Base-by-base conservation (phyloP, 2,113 vertebrate genomes). In the Oncorhynchus masou region DNA sequence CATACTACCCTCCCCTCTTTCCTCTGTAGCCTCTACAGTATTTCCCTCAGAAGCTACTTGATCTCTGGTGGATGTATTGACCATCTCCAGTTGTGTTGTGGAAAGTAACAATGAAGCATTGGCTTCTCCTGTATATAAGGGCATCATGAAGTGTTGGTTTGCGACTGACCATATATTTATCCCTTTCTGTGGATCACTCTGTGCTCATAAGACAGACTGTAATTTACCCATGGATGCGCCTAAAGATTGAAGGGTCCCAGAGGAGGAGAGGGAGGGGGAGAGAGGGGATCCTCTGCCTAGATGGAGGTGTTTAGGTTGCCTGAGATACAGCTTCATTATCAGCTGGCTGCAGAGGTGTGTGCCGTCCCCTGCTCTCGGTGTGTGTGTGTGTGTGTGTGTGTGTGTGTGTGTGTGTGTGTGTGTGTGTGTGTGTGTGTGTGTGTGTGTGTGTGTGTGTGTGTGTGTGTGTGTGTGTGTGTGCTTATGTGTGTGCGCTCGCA, bases 261-360 rank as follows among this genome's bases (percentile, higher is more conserved):
- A 70, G 51, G 22, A 60, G 29, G 66, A 54, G 34, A 69, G 73
- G 68, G 54, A 51, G 31, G 62, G 5, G 39, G 13, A 27, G 73
- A 20, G 73, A 22, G 20, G 78, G 82, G 51, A 59, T 74, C 74
- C 80, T 79, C 87, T 81, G 89, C 86, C 86, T 92, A 94, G 88
- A 95, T 94, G 89, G 88, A 88, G 81, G 85, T 78, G 79, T 70
- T 82, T 86, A 87, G 90, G 86, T 88, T 78, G 15, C 74, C 70
- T 84, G 83, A 84, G 89, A 91, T 84, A 88, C 69, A 84, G 85
- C 82, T 91, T 89, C 83, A 91, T 93, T 90, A 90, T 93, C 85
- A 89, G 85, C 78, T 87, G 88, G 90, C 85, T 88, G 87, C 91
- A 88, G 84, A 88, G 84, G 90, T 91, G 84, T 85, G 81, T 83